Evolutionary conservation across 2,113 vertebrate genomes (phyloP), one percentile per base, ranked within the genome.

Genomic region (Rhabdomys dilectus): DNA sequence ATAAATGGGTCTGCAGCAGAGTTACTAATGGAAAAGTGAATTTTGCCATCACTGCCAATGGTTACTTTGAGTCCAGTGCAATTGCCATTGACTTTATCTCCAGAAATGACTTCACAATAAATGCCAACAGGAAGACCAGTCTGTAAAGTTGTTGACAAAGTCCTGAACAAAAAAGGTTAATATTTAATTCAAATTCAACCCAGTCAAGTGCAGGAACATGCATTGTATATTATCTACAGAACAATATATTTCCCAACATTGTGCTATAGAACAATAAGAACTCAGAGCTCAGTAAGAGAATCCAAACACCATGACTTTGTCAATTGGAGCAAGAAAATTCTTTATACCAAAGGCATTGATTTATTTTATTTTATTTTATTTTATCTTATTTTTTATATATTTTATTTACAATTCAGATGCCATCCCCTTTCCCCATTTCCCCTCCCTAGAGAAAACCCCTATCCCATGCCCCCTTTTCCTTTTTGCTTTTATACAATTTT

Each of bases 41-140:
- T 99, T 0, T 0, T 98, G 53, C 99, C 99, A n/a, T 99, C 98
- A 7, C 15, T 26, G 1, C 98, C 98, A 70, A 99, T 99, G 0
- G 80, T 24, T 81, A 99, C 97, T 97, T 99, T 96, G 93, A 98
- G 99, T 89, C 99, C 99, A 4, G 99, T 99, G 96, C 99, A 99
- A 0, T 3, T 7, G 72, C 56, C 89, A n/a, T 86, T 91, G 26
- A 99, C 98, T 75, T 99, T 99, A 92, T 99, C 98, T 48, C 99
- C 99, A 56, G 99, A 99, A 93, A 99, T 99, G 56, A 99, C 98
- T 45, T 99, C 99, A 84, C 99, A 99, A 94, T 99, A 99, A 78
- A 99, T 99, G 48, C 99, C 99, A 87, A 97, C 98, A 31, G 99
- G 99, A 97, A 99, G 98, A 81, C 99, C 99, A 0, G 99, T 99